These are phyloP conservation scores for Salvelinus alpinus DNA, from an alignment of 2,113 vertebrate species.

Conservation along the genomic window DNA sequence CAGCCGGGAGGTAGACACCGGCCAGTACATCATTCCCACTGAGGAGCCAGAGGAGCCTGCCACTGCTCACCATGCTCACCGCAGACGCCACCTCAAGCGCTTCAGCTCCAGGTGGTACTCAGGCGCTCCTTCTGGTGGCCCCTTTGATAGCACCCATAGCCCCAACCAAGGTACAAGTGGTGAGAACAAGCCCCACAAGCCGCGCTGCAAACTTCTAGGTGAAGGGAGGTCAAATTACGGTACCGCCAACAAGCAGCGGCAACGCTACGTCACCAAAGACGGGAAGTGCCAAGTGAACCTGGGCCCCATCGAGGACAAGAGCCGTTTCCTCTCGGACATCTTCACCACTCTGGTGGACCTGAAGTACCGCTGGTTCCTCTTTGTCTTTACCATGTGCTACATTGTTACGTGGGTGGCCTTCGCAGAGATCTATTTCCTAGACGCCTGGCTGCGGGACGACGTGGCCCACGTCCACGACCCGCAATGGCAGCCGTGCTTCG, in stretches of 20 bases:
- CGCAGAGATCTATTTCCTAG: slow-evolving; percentile 75
- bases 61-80: slow-evolving; percentile 21
- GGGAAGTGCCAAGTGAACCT: slow-evolving; percentile 84
- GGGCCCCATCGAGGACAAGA: slow-evolving; percentile 79
- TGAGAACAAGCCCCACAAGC: slow-evolving; percentile 51
- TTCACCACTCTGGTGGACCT: slow-evolving; percentile 86
- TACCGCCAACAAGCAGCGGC: slow-evolving; percentile 64
- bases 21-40: not conserved
- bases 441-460: slow-evolving; percentile 75
- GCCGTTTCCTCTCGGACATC: slow-evolving; percentile 80
- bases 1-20: not conserved
- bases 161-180: not conserved
- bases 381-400: slow-evolving; percentile 82
- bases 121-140: slow-evolving; percentile 35
- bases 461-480: slow-evolving; percentile 70
- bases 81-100: slow-evolving; percentile 47
- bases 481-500: slow-evolving; percentile 72
- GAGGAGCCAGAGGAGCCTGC: not conserved
- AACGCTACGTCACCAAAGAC: slow-evolving; percentile 82
- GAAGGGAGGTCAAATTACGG: slow-evolving; percentile 56
- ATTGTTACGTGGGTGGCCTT: slow-evolving; percentile 80
- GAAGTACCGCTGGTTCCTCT: slow-evolving; percentile 85
- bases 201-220: slow-evolving; percentile 75
- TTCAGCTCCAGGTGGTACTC: slow-evolving; percentile 64
- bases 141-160: not conserved